These are phyloP conservation scores for Meleagris gallopavo DNA, from an alignment of 2,113 vertebrate species.

Conservation along the genomic window DNA sequence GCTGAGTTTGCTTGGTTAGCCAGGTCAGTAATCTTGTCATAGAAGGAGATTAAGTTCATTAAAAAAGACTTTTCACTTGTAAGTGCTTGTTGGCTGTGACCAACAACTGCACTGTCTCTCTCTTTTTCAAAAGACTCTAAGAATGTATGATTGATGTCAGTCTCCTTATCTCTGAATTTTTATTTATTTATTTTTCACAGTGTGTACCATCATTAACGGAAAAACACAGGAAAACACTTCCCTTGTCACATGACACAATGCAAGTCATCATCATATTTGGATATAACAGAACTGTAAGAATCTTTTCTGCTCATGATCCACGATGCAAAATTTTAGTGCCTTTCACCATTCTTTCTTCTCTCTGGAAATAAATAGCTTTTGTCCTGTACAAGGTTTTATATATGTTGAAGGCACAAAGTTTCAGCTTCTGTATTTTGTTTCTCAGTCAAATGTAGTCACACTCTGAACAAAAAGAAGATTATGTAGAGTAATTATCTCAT, in stretches of 20 bases:
- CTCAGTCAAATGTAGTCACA: background rate
- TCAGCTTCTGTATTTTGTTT: background rate
- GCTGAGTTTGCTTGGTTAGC: background rate
- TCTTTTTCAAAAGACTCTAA: background rate
- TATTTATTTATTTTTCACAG: too few species aligned
- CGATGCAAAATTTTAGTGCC: background rate
- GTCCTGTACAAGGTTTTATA: rapidly evolving
- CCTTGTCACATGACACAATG: background rate
- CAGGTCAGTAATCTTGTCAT: background rate
- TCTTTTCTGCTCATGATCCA: background rate
- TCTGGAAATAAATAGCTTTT: background rate
- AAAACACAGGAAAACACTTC: background rate
- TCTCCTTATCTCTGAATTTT: background rate
- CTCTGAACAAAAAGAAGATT: background rate
- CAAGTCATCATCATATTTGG: background rate
- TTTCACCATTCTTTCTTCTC: background rate
- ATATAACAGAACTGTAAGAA: background rate
- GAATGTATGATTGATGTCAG: background rate
- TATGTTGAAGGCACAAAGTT: background rate
- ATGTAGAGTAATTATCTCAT: background rate
- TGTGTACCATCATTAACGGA: background rate
- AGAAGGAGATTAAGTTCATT: background rate
- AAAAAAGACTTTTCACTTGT: background rate
- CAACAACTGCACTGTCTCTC: background rate
- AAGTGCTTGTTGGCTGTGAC: background rate